Percentiles rank a stretch among this genome's conserved stretches.
These are phyloP conservation scores for Aix galericulata DNA, from an alignment of 2,113 vertebrate genomes.

Conservation along the genomic window DNA sequence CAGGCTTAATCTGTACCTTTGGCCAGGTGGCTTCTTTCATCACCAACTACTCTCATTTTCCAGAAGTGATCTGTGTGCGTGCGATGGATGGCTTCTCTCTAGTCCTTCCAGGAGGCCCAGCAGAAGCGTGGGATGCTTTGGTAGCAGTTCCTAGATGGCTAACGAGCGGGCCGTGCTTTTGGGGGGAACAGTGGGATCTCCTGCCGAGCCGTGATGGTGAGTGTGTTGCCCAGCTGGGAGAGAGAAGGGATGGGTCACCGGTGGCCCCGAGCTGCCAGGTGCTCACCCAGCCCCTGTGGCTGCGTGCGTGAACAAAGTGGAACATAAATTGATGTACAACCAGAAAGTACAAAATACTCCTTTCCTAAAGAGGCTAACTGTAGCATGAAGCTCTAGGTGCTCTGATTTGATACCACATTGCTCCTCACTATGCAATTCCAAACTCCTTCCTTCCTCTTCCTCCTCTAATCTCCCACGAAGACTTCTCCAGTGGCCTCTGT, in stretches of 20 bases:
- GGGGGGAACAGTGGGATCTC: background rate
- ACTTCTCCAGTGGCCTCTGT: background rate
- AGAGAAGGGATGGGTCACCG: background rate
- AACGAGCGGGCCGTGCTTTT: background rate
- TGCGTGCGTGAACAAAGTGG: constrained; percentile 3
- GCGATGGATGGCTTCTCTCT: background rate
- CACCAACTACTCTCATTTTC: background rate
- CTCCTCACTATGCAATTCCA: constrained; percentile 80
- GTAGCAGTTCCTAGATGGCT: background rate
- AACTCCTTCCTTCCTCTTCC: background rate
- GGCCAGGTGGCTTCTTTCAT: background rate
- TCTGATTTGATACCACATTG: constrained; percentile 31
- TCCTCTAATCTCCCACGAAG: background rate
- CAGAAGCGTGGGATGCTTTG: background rate
- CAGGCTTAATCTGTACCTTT: background rate
- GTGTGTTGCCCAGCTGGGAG: background rate
- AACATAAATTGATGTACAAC: constrained; percentile 37
- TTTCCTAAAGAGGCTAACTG: constrained; percentile 28
- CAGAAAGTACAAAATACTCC: constrained; percentile 34
- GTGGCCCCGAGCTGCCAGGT: background rate
- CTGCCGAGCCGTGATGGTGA: background rate
- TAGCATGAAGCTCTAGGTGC: constrained; percentile 51
- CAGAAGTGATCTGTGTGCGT: background rate
- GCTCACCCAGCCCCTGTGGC: constrained; percentile 10
- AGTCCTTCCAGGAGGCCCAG: background rate